Conservation (phyloP, 2,888 invertebrate species). For the Eucriotettix oculatus region DNA sequence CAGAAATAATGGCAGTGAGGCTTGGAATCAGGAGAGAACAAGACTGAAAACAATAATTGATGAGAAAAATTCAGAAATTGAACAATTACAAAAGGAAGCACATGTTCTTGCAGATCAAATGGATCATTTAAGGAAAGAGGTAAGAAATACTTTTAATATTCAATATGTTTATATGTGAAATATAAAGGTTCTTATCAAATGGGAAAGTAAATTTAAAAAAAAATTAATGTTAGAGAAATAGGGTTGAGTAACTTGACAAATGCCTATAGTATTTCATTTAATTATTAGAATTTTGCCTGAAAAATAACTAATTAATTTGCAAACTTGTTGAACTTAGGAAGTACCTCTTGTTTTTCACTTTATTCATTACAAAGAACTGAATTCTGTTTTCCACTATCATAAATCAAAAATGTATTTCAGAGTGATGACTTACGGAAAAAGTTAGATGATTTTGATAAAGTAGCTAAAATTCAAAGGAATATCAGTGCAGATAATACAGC, state of each 20-base stretch:
- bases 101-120: constrained; percentile 52
- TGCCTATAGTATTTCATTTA: no score
- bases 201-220: no score
- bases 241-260: no score
- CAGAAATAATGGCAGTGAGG: constrained; percentile 21
- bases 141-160: constrained; percentile 15
- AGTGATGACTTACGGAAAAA: constrained; percentile 66
- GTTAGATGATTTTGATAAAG: constrained; percentile 69
- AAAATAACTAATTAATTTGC: no score
- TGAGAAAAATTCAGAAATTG: constrained; percentile 58
- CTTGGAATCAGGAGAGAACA: constrained; percentile 46
- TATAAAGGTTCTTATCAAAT: no score
- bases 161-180: no score
- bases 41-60: constrained; percentile 51
- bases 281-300: no score
- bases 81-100: constrained; percentile 47
- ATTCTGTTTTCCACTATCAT: not conserved
- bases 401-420: constrained; percentile 22
- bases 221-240: no score
- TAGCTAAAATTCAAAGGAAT: constrained; percentile 65
- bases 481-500: constrained; percentile 58
- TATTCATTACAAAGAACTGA: not conserved
- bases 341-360: not conserved
- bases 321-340: not conserved
- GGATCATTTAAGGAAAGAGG: constrained; percentile 49